Evolutionary conservation across 2,113 vertebrate species (phyloP), one percentile per base, ranked within the genome.

Genomic region (Kryptolebias marmoratus): DNA sequence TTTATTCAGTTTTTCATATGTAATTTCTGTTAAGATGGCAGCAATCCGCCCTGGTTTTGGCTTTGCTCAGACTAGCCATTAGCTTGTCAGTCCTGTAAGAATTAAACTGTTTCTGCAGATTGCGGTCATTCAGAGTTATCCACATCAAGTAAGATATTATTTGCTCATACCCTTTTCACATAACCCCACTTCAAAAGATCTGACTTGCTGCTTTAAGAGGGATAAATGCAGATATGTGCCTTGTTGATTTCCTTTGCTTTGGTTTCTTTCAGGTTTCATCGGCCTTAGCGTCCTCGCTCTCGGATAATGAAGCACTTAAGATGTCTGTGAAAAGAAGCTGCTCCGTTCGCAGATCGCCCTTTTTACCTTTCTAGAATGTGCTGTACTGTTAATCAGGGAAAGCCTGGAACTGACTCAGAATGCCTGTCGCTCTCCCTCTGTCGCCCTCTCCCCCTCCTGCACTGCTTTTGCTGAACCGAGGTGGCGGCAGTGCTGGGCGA

Each of bases 261-360:
- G 75, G 61, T 93, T 89, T 65, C 13, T 0, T 30, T 67, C 76
- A 98, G 97, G 87, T 98, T 96, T 89, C 97, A 99, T 91, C 97
- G 97, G 85, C 97, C 97, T n/a, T 99, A 96, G 92, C 66, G 12
- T 75, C 74, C 28, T 62, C 61, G 8, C 71, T 80, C 56, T 69
- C 69, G 87, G 83, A 92, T 87, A 79, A 84, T 64, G 1, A 91
- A 92, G 93, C 91, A 93, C 93, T 95, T 94, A 86, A 71, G 84
- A 72, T 54, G 57, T 44, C 79, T 73, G 91, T 85, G 87, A 83
- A 72, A 80, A 86, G 77, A 91, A 87, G 87, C 90, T 89, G 89
- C 79, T 83, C 82, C 59, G 75, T 82, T 63, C 44, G 75, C 75
- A 86, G 77, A 77, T 82, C 74, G 86, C 92, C 92, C 92, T 82